A percentile compares a stretch with the other conserved stretches of the same genome.
Evolutionary conservation across 92 coral and sea anemone species (phyloP).

Genomic region (Parazoanthus atlanticus): DNA sequence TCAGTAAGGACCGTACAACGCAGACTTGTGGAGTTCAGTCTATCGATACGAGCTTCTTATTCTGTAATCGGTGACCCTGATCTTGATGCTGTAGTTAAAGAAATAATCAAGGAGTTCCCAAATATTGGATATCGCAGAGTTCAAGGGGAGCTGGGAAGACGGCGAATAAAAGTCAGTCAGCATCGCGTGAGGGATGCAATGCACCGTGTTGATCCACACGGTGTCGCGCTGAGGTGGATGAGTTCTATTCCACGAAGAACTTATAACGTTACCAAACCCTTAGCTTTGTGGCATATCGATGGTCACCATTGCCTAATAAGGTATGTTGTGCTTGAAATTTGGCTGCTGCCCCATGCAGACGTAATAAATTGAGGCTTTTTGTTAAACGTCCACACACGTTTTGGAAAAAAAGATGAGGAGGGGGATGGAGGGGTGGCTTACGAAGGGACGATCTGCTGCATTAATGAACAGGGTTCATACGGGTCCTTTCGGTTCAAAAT

Average conservation of each 20-base stretch:
- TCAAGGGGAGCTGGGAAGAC: slow-evolving; percentile 6
- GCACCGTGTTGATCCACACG: not conserved
- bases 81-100: slow-evolving; percentile 6
- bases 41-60: slow-evolving; percentile 28
- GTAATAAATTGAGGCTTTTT: too few relatives aligned
- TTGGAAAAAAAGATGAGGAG: too few relatives aligned
- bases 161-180: slow-evolving; percentile 2
- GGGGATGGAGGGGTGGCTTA: too few relatives aligned
- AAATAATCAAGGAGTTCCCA: slow-evolving; percentile 7
- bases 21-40: slow-evolving; percentile 43
- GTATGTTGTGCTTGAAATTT: slow-evolving; percentile 14
- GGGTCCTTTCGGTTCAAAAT: too few relatives aligned
- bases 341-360: too few relatives aligned
- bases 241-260: slow-evolving; percentile 35
- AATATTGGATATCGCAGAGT: slow-evolving; percentile 4
- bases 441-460: too few relatives aligned
- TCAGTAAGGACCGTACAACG: slow-evolving; percentile 52
- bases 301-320: slow-evolving; percentile 50
- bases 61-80: not conserved
- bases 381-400: too few relatives aligned
- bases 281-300: slow-evolving; percentile 60
- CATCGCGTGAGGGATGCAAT: slow-evolving; percentile 10
- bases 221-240: slow-evolving; percentile 52
- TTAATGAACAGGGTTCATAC: too few relatives aligned
- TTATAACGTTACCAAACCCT: slow-evolving; percentile 46